Conservation (phyloP, 2,888 invertebrate genomes). For the Eupithecia insigniata region DNA sequence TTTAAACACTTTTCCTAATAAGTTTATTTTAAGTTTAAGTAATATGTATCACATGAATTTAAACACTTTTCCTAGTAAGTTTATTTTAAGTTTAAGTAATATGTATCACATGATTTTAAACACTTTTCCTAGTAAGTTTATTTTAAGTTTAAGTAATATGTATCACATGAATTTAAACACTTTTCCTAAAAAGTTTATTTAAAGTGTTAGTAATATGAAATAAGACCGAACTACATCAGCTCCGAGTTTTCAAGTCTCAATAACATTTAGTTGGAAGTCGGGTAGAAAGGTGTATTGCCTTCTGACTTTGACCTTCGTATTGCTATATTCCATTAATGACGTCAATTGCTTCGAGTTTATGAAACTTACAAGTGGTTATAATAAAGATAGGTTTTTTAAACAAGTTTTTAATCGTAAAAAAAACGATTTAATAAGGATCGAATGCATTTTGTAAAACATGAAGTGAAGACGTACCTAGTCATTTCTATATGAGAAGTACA, state of each 20-base stretch:
- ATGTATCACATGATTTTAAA: background rate
- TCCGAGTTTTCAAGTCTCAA: background rate
- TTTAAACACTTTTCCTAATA: too few relatives aligned
- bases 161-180: too few relatives aligned
- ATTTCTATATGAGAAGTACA: background rate
- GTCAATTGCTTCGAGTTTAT: background rate
- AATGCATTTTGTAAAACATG: background rate
- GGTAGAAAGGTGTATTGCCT: conserved; percentile 1
- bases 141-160: background rate
- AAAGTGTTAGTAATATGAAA: background rate
- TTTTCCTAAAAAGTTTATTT: too few relatives aligned
- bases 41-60: background rate
- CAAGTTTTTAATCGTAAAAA: background rate
- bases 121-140: too few relatives aligned
- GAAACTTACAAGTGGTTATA: background rate
- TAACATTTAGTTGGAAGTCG: background rate
- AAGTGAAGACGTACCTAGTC: background rate
- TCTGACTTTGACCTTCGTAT: conserved; percentile 3
- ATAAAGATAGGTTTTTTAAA: background rate
- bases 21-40: too few relatives aligned
- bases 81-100: background rate
- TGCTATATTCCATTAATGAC: background rate
- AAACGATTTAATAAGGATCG: background rate
- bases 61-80: too few relatives aligned
- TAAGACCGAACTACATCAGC: background rate